phyloP scores from a whole-genome alignment of 2,888 invertebrate species.

The Parasteatoda lunata region DNA sequence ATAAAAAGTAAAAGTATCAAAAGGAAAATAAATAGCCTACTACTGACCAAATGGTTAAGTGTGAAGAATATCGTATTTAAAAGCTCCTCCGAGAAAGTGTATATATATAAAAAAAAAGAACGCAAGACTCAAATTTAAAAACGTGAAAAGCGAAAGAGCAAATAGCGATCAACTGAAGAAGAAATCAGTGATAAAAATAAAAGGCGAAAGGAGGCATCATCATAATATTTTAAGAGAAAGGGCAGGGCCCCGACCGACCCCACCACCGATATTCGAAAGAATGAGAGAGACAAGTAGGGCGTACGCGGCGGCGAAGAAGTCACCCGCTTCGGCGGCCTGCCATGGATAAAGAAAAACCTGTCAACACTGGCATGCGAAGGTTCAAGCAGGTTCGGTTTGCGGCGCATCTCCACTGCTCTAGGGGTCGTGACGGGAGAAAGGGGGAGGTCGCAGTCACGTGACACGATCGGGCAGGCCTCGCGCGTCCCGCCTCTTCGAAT shows the following conservation, averaged over 20 bases:
- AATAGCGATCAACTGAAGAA: no score
- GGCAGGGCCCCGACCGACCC: slow-evolving; percentile 21
- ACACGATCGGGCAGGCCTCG: slow-evolving; percentile 26
- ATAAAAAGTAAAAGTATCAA: no score
- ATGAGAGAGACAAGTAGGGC: slow-evolving; percentile 9
- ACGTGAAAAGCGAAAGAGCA: no score
- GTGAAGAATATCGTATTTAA: no score
- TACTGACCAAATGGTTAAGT: no score
- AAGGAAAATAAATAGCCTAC: no score
- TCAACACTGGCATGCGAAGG: slow-evolving; percentile 42
- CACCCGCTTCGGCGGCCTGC: neutral
- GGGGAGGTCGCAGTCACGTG: slow-evolving; percentile 41
- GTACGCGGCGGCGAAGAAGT: slow-evolving; percentile 1
- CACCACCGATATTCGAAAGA: no score
- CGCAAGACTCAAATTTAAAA: no score
- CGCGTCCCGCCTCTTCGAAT: slow-evolving; percentile 8
- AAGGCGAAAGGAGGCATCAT: slow-evolving; percentile 24
- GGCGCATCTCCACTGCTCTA: slow-evolving; percentile 13
- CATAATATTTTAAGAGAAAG: slow-evolving; percentile 45
- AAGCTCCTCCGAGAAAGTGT: no score
- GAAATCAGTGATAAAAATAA: no score
- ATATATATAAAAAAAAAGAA: no score
- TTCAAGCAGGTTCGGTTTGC: slow-evolving; percentile 37
- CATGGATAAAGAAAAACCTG: slow-evolving; percentile 32
- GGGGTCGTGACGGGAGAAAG: slow-evolving; percentile 23